Conservation (phyloP, 2,113 vertebrate species). For the Microcebus jonahi region DNA sequence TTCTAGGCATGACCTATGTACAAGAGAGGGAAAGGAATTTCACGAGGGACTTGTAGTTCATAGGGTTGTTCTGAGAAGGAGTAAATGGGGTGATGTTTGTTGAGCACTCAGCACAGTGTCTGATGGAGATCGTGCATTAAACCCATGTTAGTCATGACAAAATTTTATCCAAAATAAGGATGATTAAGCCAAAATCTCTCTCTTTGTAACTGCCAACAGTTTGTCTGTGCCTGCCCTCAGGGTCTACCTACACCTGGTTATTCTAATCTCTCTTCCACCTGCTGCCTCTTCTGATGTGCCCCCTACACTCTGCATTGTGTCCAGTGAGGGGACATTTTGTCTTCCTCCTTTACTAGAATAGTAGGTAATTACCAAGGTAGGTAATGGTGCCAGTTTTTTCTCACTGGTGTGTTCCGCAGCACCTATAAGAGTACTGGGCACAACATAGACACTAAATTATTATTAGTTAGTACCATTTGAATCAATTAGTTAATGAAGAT, state of each 20-base stretch:
- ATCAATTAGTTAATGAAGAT: background rate
- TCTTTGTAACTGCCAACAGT: background rate
- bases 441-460: background rate
- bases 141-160: background rate
- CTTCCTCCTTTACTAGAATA: background rate
- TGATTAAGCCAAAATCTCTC: background rate
- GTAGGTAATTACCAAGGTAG: background rate
- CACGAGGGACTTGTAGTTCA: accelerated
- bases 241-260: background rate
- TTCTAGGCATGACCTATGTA: background rate
- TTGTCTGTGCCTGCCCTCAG: background rate
- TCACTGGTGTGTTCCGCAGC: background rate
- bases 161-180: background rate
- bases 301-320: background rate
- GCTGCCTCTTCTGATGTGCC: background rate
- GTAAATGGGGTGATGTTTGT: background rate
- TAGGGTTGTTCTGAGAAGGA: background rate
- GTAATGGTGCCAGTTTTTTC: background rate
- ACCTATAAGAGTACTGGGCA: background rate
- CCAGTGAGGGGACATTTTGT: background rate
- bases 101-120: background rate
- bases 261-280: background rate
- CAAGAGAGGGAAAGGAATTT: background rate
- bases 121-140: background rate
- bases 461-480: background rate